Percentiles rank a stretch among this genome's conserved stretches.
Conservation (phyloP, 1,140 invertebrate species). For the Magallana angulata region DNA sequence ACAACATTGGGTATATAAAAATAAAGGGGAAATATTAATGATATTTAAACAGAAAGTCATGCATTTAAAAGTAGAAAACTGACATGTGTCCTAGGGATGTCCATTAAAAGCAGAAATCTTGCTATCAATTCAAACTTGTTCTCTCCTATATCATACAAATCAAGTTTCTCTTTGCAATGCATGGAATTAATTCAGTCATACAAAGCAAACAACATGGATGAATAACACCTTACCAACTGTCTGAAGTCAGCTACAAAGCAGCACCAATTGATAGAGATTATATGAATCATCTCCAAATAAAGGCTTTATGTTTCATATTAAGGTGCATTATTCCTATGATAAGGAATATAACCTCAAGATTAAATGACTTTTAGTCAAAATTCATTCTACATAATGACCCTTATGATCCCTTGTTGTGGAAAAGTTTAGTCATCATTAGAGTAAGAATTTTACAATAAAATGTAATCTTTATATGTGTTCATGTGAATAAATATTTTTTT, state of each 20-base stretch:
- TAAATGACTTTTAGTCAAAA: no score
- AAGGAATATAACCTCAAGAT: no score
- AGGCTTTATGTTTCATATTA: no score
- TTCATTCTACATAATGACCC: no score
- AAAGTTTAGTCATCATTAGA: no score
- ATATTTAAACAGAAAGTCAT: background rate
- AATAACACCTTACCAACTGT: background rate
- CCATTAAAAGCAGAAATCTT: background rate
- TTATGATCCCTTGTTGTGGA: no score
- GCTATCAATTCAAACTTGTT: background rate
- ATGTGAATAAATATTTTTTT: no score
- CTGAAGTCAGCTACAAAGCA: conserved; percentile 28
- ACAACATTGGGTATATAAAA: no score
- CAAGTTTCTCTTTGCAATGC: background rate
- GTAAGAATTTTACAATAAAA: no score
- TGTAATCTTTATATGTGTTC: no score
- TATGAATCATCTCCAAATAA: background rate
- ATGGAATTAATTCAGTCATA: background rate
- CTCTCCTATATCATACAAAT: background rate
- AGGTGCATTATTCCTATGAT: no score
- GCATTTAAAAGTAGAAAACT: background rate
- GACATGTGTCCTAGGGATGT: background rate
- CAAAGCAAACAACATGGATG: background rate
- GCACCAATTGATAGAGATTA: conserved; percentile 3
- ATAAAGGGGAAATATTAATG: background rate